These are phyloP conservation scores for Anthopleura xanthogrammica DNA, from an alignment of 92 coral and sea anemone genomes.

Conservation along the genomic window DNA sequence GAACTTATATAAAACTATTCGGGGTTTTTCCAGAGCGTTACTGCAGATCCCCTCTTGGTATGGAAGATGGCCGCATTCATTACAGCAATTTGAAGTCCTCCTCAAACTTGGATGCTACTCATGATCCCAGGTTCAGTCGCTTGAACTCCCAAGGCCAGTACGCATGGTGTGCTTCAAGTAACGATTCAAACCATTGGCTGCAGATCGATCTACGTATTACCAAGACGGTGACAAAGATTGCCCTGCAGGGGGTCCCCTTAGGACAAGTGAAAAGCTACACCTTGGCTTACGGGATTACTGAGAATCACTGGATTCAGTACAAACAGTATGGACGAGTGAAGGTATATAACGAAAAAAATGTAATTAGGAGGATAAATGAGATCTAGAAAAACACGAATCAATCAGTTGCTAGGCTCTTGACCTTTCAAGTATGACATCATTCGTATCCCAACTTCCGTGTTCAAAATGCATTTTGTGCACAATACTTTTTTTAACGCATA, in stretches of 20 bases:
- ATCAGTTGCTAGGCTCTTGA: no score
- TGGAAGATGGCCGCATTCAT: constrained; percentile 25
- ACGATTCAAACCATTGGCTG: constrained; percentile 33
- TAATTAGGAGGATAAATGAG: no score
- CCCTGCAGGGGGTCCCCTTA: constrained; percentile 22
- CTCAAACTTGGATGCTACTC: not conserved
- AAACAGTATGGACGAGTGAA: not conserved
- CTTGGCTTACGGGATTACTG: constrained; percentile 11
- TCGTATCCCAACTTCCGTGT: no score
- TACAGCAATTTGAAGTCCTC: not conserved
- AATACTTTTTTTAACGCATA: no score
- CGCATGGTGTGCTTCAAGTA: constrained; percentile 34
- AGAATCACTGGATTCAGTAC: constrained; percentile 14
- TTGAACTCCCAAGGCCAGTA: not conserved
- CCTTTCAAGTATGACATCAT: no score
- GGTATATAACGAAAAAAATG: constrained; percentile 11
- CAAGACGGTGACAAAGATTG: constrained; percentile 42
- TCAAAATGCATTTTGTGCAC: no score
- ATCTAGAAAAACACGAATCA: no score
- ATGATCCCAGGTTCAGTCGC: constrained; percentile 13
- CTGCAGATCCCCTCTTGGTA: constrained; percentile 1
- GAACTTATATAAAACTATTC: no score
- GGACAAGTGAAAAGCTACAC: constrained; percentile 17
- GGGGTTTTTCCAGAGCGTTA: no score
- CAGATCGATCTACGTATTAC: constrained; percentile 28